Base-by-base conservation (phyloP, 2,113 vertebrate genomes). In the Fulmarus glacialis region DNA sequence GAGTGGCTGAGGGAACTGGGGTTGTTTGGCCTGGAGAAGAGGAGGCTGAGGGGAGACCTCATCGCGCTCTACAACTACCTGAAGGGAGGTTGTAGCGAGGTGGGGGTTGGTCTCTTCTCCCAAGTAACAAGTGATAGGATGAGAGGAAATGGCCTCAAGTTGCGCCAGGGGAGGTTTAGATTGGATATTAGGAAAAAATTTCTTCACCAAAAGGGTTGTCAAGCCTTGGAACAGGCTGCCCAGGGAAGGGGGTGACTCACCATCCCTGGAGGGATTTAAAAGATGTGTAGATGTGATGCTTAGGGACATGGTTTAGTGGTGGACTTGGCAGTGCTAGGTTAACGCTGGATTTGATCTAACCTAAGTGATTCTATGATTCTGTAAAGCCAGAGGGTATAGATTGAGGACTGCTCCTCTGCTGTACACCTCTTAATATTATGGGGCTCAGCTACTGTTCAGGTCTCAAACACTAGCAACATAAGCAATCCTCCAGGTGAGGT, bases 261-360 rank as follows among this genome's bases (percentile, higher is more conserved):
- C 10, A 24, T 40, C 8, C 53, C n/a, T 38, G 59, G 19, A 12
- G 12, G 8, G 38, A 52, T 77, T 63, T 63, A 48, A 77, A 83
- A 59, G 27, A 45, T 2, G 1, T 0, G 1, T 13, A 40, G 11
- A 26, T 5, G 17, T n/a, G 56, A 30, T 2, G 4, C 8, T 48
- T 26, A 6, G 43, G 13, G 15, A 45, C 53, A 29, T 2, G 2
- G 7, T 30, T 87, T 58, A 72, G 58, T 55, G 19, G 9, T 18
- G 7, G 24, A 50, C 11, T 40, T 55, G 19, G 24, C 16, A 55
- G 18, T 4, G 21, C 5, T 43, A 6, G 8, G 9, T 60, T 73
- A 11, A n/a, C 0, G 22, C 6, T 88, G 38, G 30, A 53, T 21
- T 75, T 0, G 0, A 68, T 79, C 66, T 50, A 71, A 13, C 3